Evolutionary conservation across 2,113 vertebrate species (phyloP).

Genomic region (Eulemur rufifrons): DNA sequence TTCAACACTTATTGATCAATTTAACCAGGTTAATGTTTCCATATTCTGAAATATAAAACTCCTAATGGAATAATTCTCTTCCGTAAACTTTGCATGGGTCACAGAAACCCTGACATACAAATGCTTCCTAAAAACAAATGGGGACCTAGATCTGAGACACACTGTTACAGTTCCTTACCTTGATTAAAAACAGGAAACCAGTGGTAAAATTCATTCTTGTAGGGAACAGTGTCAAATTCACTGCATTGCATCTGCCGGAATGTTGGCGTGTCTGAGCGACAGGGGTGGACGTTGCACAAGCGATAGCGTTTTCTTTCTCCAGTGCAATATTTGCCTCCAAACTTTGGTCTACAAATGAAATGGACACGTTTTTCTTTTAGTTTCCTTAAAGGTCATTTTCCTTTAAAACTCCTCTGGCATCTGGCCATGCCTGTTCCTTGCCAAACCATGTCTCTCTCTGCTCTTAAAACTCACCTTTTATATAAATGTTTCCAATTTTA

Average conservation of each 20-base stretch:
- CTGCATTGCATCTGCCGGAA: constrained; percentile 99
- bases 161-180: constrained; percentile 77
- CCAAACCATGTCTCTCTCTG: not conserved
- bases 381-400: not conserved
- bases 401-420: not conserved
- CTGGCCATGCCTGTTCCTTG: not conserved
- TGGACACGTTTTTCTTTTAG: not conserved
- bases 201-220: constrained; percentile 93
- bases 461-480: not conserved
- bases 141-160: not conserved
- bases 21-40: not conserved
- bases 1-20: not conserved
- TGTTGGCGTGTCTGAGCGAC: constrained; percentile 84
- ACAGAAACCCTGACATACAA: not conserved
- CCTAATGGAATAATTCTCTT: not conserved
- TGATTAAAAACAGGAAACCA: constrained; percentile 92
- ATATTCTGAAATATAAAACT: not conserved
- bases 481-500: not conserved
- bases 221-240: constrained; percentile 96
- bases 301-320: constrained; percentile 96
- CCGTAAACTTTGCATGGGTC: not conserved
- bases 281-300: constrained; percentile 91
- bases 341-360: constrained; percentile 90
- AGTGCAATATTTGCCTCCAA: constrained; percentile 96
- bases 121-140: not conserved